phyloP scores from a whole-genome alignment of 2,888 invertebrate species.

The Hanleya hanleyi region DNA sequence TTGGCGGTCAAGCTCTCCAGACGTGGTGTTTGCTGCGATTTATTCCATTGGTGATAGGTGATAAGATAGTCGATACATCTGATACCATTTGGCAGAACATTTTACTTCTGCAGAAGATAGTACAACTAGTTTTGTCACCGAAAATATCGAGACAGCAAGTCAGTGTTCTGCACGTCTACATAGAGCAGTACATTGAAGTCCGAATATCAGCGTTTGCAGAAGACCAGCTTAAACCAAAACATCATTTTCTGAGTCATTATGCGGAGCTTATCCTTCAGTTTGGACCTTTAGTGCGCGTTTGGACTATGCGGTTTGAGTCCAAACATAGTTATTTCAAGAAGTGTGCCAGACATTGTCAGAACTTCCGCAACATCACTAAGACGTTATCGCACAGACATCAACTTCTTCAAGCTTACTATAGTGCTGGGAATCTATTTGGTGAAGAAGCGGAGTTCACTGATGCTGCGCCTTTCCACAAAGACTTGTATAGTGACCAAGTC shows the following conservation, averaged over 20 bases:
- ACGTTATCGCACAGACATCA: conserved; percentile 14
- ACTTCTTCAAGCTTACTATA: conserved; percentile 7
- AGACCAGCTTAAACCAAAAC: not conserved
- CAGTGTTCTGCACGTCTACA: conserved; percentile 1
- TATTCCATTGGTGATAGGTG: not conserved
- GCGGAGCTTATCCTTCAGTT: conserved; percentile 6
- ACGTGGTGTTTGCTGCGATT: conserved; percentile 7
- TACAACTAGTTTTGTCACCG: not conserved
- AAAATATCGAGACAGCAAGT: not conserved
- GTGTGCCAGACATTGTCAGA: conserved; percentile 8
- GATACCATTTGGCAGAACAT: not conserved
- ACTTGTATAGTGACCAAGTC: not conserved
- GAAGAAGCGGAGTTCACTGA: not conserved
- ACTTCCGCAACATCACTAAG: conserved; percentile 9
- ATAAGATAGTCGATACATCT: not conserved
- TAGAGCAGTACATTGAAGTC: not conserved
- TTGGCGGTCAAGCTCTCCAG: conserved; percentile 7
- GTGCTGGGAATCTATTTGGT: conserved; percentile 15
- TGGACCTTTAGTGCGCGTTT: conserved; percentile 6
- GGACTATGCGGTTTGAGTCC: conserved; percentile 13
- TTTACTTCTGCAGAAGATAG: not conserved
- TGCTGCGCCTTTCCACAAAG: not conserved
- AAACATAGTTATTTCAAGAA: conserved; percentile 15
- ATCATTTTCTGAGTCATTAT: conserved; percentile 9
- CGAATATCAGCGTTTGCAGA: not conserved